These are phyloP conservation scores for Yasuhikotakia modesta DNA, from an alignment of 2,797 vertebrate genomes.

Conservation along the genomic window DNA sequence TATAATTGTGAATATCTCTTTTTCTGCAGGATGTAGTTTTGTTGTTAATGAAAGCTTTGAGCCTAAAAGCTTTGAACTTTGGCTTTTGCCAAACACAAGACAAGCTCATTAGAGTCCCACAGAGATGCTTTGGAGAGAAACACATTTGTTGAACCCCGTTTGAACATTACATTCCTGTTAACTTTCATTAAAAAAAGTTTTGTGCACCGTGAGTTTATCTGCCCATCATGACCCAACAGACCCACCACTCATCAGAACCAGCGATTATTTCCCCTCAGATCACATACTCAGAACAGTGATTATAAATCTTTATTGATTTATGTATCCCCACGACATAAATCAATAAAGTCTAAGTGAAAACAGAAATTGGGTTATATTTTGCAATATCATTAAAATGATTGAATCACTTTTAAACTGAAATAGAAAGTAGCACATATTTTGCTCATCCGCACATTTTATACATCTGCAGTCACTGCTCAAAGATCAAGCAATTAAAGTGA, in stretches of 20 bases:
- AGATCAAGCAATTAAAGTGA: not conserved
- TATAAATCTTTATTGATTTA: not conserved
- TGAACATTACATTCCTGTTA: not conserved
- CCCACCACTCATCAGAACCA: too few species aligned
- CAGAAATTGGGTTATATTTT: not conserved
- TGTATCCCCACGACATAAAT: not conserved
- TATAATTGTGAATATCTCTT: not conserved
- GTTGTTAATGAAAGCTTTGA: constrained; percentile 3
- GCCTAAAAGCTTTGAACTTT: constrained; percentile 8
- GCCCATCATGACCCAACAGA: not conserved
- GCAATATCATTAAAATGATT: not conserved
- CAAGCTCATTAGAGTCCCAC: constrained; percentile 19
- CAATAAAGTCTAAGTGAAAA: not conserved
- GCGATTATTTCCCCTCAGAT: not conserved
- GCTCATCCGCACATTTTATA: not conserved
- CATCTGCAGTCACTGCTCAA: not conserved
- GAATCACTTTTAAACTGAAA: not conserved
- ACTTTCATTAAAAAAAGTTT: too few species aligned
- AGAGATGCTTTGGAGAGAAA: constrained; percentile 2
- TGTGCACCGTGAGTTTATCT: not conserved
- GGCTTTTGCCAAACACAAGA: constrained; percentile 21
- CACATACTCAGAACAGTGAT: not conserved
- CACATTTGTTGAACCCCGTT: not conserved
- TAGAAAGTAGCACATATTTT: not conserved
- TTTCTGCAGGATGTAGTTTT: constrained; percentile 1